Percentiles rank a stretch among this genome's conserved stretches.
Conservation (phyloP, 2,113 vertebrate genomes). For the Epinephelus lanceolatus region DNA sequence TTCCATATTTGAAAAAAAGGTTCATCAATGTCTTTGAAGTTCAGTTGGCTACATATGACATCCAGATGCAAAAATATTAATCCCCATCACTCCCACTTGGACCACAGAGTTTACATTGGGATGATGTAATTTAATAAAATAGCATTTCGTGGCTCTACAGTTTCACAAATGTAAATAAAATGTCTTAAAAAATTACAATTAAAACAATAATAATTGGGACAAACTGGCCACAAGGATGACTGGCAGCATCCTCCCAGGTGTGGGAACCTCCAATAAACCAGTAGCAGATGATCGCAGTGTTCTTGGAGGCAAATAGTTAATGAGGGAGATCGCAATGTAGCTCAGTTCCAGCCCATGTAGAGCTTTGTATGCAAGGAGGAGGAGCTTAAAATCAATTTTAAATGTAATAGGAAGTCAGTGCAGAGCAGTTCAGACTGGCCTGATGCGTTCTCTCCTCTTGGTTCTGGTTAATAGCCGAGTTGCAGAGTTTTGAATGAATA, state of each 20-base stretch:
- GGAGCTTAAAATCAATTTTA: no score
- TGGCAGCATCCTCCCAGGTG: not conserved
- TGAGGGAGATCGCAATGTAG: no score
- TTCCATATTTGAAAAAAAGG: not conserved
- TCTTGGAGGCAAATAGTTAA: no score
- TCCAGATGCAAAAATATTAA: not conserved
- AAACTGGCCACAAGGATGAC: not conserved
- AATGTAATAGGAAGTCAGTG: no score
- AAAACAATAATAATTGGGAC: not conserved
- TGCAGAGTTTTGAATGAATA: no score
- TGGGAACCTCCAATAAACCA: no score
- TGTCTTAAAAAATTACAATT: not conserved
- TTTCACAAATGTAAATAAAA: not conserved
- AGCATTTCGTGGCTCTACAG: not conserved
- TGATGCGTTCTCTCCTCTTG: no score
- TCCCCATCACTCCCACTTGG: not conserved
- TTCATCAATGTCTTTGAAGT: not conserved
- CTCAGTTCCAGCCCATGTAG: no score
- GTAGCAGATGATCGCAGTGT: no score
- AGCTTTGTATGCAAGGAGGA: no score
- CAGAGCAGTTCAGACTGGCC: no score
- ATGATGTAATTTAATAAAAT: not conserved
- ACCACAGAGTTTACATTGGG: not conserved
- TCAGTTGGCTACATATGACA: not conserved
- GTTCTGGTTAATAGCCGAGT: no score